Conservation (phyloP, 2,797 vertebrate genomes). For the Semotilus atromaculatus region DNA sequence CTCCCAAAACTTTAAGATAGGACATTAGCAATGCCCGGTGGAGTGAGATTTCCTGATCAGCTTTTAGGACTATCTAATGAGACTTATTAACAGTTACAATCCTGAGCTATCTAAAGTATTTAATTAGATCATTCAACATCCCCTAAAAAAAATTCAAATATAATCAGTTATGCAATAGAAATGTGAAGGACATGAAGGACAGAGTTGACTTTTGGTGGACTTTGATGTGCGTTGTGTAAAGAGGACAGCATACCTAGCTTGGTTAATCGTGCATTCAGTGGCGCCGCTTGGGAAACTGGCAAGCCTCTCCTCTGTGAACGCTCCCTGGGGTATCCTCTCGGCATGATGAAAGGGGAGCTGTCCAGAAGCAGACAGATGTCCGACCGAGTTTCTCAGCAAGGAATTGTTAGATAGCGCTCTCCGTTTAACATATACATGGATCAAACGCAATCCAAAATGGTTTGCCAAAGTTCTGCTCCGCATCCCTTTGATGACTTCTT, state of each 20-base stretch:
- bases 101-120: slow-evolving; percentile 14
- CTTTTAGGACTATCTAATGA: slow-evolving; percentile 29
- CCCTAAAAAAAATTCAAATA: background rate
- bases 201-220: slow-evolving; percentile 57
- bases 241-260: slow-evolving; percentile 59
- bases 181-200: slow-evolving; percentile 7
- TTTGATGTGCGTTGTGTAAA: slow-evolving; percentile 63
- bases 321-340: slow-evolving; percentile 62
- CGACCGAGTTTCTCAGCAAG: slow-evolving; percentile 61
- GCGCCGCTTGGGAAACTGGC: slow-evolving; percentile 60
- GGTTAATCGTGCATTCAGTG: slow-evolving; percentile 69
- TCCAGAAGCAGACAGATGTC: slow-evolving; percentile 69
- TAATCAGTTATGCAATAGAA: background rate
- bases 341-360: slow-evolving; percentile 70
- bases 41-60: slow-evolving; percentile 44
- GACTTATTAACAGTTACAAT: slow-evolving; percentile 39
- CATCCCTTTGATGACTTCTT: slow-evolving; percentile 54
- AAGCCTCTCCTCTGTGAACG: slow-evolving; percentile 59
- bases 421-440: slow-evolving; percentile 63
- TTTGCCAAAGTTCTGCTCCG: slow-evolving; percentile 36
- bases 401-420: slow-evolving; percentile 62
- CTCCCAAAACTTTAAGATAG: slow-evolving; percentile 7
- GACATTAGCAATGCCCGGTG: slow-evolving; percentile 26
- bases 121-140: slow-evolving; percentile 28
- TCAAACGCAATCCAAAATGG: slow-evolving; percentile 57